Evolutionary conservation across 2,113 vertebrate species (phyloP), one percentile per base, ranked within the genome.

Genomic region (Rafetus swinhoei): DNA sequence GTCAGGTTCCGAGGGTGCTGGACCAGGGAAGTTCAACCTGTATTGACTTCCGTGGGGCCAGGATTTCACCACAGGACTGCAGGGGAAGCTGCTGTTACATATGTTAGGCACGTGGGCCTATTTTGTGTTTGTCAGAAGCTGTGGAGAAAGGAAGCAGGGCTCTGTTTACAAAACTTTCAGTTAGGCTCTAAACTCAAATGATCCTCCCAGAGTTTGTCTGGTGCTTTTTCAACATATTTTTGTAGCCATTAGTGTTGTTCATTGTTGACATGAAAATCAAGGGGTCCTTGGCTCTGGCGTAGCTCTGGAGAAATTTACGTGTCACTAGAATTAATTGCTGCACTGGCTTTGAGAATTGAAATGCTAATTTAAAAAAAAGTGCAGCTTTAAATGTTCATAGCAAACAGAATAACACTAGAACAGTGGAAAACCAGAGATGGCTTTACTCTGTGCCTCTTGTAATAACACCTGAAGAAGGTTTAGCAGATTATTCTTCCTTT

Each of bases 141-240:
- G 6, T 1, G 65, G 50, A 81, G 90, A 69, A 91, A 12, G 29
- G 7, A 90, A 57, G 8, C 55, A 21, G 0, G 4, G 16, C 3
- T 81, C 29, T n/a, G 76, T 35, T 45, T 79, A 24, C 11, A 24
- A 76, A 45, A 76, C 72, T 5, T 21, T 93, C 86, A n/a, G 29
- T 83, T 87, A 32, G 25, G 9, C 81, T 94, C 90, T 93, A 60
- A 87, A 32, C 65, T 79, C 56, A 84, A 81, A 93, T 76, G 15
- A 76, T 27, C 85, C 54, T 86, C 55, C 13, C 18, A 27, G 39
- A 82, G 57, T 39, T 81, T 32, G 62, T 69, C 84, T 5, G n/a
- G 35, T 74, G 54, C 24, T 74, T 2, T 85, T 54, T 22, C 0
- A 1, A 69, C 6, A 3, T 25, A 32, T 21, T 69, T 90, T 35